Conservation (phyloP, 1,140 invertebrate genomes). For the Cydia fagiglandana region DNA sequence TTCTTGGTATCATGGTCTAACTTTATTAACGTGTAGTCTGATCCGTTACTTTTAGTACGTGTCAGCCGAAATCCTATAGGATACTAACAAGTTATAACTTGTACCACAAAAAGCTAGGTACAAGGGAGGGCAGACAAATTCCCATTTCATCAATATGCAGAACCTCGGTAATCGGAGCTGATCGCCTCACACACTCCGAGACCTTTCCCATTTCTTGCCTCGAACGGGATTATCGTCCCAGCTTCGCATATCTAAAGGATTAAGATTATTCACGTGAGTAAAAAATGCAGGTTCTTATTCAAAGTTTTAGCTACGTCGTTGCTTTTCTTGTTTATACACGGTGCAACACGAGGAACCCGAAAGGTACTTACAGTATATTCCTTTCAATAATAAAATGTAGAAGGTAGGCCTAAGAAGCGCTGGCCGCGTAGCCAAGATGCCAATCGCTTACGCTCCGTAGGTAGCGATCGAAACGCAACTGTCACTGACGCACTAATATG, state of each 20-base stretch:
- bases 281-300: conserved; percentile 14
- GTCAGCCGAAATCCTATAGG: not conserved
- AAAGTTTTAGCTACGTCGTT: not conserved
- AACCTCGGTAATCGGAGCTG: conserved; percentile 24
- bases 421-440: no score
- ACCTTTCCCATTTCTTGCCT: conserved; percentile 17
- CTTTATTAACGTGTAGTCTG: no score
- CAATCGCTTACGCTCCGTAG: no score
- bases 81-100: no score
- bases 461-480: no score
- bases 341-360: no score
- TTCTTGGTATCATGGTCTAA: no score
- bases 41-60: not conserved
- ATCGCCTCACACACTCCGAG: conserved; percentile 20
- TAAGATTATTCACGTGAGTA: conserved; percentile 22
- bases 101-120: not conserved
- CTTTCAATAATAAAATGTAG: no score
- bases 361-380: no score
- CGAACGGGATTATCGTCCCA: conserved; percentile 19
- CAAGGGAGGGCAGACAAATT: conserved; percentile 9
- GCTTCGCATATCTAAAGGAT: conserved; percentile 7
- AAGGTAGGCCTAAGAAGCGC: no score
- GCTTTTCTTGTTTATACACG: no score
- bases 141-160: conserved; percentile 32
- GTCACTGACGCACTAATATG: no score